Base-by-base conservation (phyloP, 2,888 invertebrate genomes). In the Scrobipalpa atriplicella region DNA sequence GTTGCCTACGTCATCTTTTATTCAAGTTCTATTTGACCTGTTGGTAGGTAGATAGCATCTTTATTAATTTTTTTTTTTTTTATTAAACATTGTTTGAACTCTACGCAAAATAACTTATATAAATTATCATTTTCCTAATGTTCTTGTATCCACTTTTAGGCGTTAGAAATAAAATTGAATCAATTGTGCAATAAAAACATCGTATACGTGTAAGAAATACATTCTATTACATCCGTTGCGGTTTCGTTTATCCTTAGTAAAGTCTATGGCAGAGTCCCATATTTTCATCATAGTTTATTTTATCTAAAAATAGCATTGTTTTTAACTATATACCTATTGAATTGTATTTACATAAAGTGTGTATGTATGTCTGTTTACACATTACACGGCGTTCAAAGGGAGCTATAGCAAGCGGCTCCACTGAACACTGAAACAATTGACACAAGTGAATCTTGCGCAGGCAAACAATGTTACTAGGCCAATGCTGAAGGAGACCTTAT, bases 391-490 rank as follows among this genome's bases (percentile, higher is more conserved):
- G 54, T 68, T 65, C 68, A 66, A 52, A 67, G 67, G 68, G 68
- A 68, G 65, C 62, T 64, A 65, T 64, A 61, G 41, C 58, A 62
- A 71, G 71, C 69, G 68, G 62, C 63, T 62, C 62, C 63, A 67
- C 71, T 66, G 69, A 73, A 62, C 58, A 58, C 67, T 65, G 65
- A 78, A 80, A 83, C 79, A 78, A 86, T 90, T 91, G 88, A 89
- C 90, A 89, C 91, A 90, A 89, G 87, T 90, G 91, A 81, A 52
- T 58, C 75, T 75, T 66, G 71, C 75, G 73, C 47, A 16, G 47
- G 77, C 78, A 81, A 81, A 81, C 78, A 82, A 63, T 8, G 16
- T 7, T 16, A 58, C 58, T 11, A 16, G 58, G 21, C 54, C 18
- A 21, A 21, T 19, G 54, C n/a, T 38, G 38, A 58, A 58, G 8